phyloP scores from a whole-genome alignment of 2,888 invertebrate species.

The Polietes domitor region DNA sequence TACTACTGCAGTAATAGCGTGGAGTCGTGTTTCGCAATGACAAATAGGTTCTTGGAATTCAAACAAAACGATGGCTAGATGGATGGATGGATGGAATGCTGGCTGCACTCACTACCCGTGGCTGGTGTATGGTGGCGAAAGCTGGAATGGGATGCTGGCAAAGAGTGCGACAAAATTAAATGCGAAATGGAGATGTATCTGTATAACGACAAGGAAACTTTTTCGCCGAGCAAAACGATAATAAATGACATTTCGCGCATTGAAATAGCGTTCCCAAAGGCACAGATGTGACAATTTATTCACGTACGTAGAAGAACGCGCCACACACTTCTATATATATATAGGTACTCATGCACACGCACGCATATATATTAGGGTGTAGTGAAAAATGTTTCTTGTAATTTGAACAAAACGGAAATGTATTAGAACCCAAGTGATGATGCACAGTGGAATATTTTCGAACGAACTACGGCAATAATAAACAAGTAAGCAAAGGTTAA shows the following conservation, averaged over 20 bases:
- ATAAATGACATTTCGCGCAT: constrained; percentile 66
- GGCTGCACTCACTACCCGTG: neutral
- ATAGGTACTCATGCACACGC: constrained; percentile 33
- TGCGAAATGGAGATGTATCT: constrained; percentile 26
- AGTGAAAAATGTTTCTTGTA: too few species aligned
- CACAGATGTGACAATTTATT: constrained; percentile 56
- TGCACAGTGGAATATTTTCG: too few species aligned
- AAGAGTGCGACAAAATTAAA: constrained; percentile 25
- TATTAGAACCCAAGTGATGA: too few species aligned
- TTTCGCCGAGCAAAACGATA: constrained; percentile 60
- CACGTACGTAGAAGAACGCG: constrained; percentile 23
- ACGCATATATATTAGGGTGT: constrained; percentile 35
- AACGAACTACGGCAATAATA: too few species aligned
- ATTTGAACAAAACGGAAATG: too few species aligned
- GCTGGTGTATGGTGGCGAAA: neutral
- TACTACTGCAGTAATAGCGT: neutral
- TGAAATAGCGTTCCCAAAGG: constrained; percentile 53
- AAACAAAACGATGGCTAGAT: neutral
- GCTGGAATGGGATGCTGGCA: too few species aligned
- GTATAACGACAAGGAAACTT: constrained; percentile 24
- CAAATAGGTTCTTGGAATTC: constrained; percentile 9
- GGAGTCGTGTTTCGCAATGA: constrained; percentile 9
- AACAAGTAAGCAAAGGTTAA: too few species aligned
- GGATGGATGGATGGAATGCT: too few species aligned
- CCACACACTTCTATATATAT: too few species aligned